Evolutionary conservation across 2,113 vertebrate genomes (phyloP).

Genomic region (Oenanthe oenanthe): DNA sequence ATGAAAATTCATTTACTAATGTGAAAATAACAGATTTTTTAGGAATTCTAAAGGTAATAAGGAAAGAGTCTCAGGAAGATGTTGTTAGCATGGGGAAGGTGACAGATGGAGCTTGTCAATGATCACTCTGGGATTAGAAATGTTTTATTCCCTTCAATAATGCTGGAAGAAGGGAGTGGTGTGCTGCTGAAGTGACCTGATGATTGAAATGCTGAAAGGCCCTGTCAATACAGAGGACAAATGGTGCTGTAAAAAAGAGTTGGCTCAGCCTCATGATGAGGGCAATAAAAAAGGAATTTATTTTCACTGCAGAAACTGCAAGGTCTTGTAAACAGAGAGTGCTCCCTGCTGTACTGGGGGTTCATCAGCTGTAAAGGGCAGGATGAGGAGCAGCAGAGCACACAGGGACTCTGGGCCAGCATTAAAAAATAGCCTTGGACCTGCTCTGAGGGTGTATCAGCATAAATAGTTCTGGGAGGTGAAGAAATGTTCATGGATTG

Average conservation of each 20-base stretch:
- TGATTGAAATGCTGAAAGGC: background rate
- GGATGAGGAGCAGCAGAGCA: background rate
- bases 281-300: background rate
- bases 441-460: background rate
- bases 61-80: background rate
- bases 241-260: background rate
- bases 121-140: background rate
- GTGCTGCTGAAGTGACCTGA: background rate
- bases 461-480: background rate
- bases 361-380: background rate
- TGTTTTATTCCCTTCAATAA: background rate
- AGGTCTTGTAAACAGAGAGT: background rate
- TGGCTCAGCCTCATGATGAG: background rate
- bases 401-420: background rate
- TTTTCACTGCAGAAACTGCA: background rate
- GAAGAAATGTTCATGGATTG: background rate
- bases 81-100: background rate
- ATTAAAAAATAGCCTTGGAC: background rate
- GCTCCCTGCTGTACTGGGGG: background rate
- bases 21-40: background rate
- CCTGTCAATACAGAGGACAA: background rate
- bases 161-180: background rate
- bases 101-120: background rate
- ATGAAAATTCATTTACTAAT: background rate
- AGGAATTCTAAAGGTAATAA: background rate